Percentiles rank a stretch among this genome's conserved stretches.
Evolutionary conservation across 2,113 vertebrate species (phyloP).

Genomic region (Semnornis frantzii): DNA sequence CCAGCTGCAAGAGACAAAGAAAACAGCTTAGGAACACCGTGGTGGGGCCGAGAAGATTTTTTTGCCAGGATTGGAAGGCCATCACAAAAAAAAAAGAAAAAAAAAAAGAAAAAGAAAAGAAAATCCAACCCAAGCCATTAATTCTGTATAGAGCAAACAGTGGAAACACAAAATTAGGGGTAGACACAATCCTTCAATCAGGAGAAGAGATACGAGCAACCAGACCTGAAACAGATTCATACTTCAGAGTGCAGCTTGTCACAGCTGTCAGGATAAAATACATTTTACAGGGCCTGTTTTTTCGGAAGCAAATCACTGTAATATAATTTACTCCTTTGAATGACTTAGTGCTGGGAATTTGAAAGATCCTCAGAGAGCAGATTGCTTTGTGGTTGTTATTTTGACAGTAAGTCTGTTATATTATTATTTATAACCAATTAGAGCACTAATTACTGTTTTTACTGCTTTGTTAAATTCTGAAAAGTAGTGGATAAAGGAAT

Average conservation of each 20-base stretch:
- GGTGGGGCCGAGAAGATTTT: not conserved
- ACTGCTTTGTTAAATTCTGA: constrained; percentile 7
- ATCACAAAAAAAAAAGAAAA: not conserved
- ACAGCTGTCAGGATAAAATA: constrained; percentile 43
- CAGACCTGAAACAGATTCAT: not conserved
- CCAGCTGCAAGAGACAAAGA: constrained; percentile 66
- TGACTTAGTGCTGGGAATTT: not conserved
- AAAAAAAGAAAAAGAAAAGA: not conserved
- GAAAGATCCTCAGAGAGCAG: constrained; percentile 39
- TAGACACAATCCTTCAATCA: not conserved
- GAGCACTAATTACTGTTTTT: constrained; percentile 36
- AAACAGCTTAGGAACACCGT: not conserved
- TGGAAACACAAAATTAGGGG: not conserved
- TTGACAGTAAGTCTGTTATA: constrained; percentile 70
- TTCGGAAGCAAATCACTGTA: constrained; percentile 32
- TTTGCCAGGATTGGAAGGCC: not conserved
- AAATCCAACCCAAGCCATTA: not conserved
- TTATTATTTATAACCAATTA: constrained; percentile 55
- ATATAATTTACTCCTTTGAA: constrained; percentile 39
- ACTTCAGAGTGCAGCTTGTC: constrained; percentile 7
- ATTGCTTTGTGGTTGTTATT: constrained; percentile 68
- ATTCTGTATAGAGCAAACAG: not conserved
- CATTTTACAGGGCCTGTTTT: constrained; percentile 4
- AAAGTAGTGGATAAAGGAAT: not conserved
- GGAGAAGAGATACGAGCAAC: not conserved